These are phyloP conservation scores for Aramus guarauna DNA, from an alignment of 2,113 vertebrate genomes.

Conservation along the genomic window DNA sequence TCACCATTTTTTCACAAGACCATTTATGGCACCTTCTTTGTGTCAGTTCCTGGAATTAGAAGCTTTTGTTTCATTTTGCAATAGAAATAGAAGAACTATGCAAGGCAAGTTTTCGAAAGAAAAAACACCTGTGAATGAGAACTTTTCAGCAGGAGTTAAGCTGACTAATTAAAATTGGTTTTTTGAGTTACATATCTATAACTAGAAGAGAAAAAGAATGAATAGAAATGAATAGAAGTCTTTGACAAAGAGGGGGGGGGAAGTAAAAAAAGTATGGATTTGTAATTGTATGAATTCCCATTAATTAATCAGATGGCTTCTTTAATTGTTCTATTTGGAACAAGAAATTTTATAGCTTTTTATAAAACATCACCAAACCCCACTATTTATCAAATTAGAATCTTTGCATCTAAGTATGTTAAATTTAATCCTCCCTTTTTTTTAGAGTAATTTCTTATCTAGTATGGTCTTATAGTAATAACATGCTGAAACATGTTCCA, in stretches of 20 bases:
- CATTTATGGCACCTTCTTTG: background rate
- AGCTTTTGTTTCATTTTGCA: background rate
- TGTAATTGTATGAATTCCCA: background rate
- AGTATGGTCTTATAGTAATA: background rate
- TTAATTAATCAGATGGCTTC: background rate
- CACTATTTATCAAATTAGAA: background rate
- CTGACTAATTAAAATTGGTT: background rate
- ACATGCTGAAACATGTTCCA: background rate
- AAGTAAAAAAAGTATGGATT: rapidly evolving
- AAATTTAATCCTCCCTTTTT: background rate
- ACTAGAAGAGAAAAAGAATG: background rate
- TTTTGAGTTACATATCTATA: background rate
- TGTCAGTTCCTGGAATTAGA: background rate
- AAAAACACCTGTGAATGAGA: background rate
- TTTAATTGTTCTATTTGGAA: background rate
- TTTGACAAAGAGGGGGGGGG: background rate
- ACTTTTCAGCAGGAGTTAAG: background rate
- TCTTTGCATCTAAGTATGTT: background rate
- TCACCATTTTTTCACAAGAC: background rate
- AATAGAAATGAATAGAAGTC: background rate
- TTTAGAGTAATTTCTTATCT: background rate
- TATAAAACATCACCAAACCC: background rate
- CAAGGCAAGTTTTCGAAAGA: background rate
- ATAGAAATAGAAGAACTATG: background rate
- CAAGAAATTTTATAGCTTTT: background rate